Conservation (phyloP, 2,113 vertebrate genomes). For the Cololabis saira region DNA sequence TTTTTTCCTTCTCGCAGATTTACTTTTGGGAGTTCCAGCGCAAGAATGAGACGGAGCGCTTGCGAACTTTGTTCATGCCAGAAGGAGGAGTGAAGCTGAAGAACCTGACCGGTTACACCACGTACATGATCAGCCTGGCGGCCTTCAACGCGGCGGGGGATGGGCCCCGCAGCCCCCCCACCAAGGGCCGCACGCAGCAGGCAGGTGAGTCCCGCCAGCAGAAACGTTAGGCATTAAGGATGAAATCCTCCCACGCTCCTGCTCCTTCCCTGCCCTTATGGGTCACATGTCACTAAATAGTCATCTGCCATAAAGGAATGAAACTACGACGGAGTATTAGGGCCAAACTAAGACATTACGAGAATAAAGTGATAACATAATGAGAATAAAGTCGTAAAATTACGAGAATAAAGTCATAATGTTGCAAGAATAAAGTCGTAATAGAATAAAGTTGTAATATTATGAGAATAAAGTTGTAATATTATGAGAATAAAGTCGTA, state of each 20-base stretch:
- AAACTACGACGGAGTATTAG: no score
- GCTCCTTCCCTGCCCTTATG: not conserved
- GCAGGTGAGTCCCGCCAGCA: conserved; percentile 81
- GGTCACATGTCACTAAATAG: not conserved
- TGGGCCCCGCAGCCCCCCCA: conserved; percentile 87
- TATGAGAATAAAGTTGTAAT: no score
- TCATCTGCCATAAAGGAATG: conserved; percentile 3
- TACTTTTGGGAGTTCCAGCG: conserved; percentile 93
- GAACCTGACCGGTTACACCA: conserved; percentile 94
- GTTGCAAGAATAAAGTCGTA: no score
- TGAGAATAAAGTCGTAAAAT: no score
- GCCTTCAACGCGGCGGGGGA: conserved; percentile 96
- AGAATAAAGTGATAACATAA: no score
- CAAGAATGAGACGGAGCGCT: conserved; percentile 85
- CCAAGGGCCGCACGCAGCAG: conserved; percentile 90
- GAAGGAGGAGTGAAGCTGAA: conserved; percentile 92
- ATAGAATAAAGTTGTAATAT: no score
- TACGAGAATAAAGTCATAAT: no score
- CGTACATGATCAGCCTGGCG: conserved; percentile 92
- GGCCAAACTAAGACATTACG: no score
- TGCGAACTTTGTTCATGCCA: conserved; percentile 92
- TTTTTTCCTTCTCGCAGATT: conserved; percentile 79
- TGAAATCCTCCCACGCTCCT: not conserved
- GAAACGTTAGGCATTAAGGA: not conserved
- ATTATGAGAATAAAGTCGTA: no score